Base-by-base conservation (phyloP, 92 coral and sea anemone genomes). In the Diadumene lineata region DNA sequence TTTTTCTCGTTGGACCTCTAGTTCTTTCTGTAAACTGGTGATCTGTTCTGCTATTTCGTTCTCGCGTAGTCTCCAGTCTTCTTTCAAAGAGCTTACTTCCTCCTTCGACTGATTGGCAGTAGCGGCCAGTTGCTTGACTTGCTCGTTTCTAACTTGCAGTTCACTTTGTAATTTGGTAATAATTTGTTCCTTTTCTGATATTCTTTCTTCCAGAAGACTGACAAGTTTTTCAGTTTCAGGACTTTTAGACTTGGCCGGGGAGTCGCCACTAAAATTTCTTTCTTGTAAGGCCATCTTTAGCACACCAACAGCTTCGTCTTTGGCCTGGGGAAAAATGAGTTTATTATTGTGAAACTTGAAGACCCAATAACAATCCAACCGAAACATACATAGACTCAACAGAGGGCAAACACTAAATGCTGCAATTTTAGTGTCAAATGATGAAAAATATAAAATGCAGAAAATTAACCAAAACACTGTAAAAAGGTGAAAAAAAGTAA, bases 301-400 rank as follows among this genome's bases (percentile, higher is more conserved):
- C 23, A 96, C 99, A 48, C 68, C 92, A 63, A 96, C 88, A 19
- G 97, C 99, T 79, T 96, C 99, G 70, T 96, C 99, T 70, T 96
- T 96, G 15, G 99, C 94, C 99, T 96, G 68, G 38, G 27, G 31
- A 62, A 30, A 0, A 1, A 34, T n/a, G n/a, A n/a, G n/a, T n/a
- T 53, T 16, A 53, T 53, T 58, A 7, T n/a, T n/a, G n/a, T n/a
- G n/a, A n/a, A n/a, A n/a, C n/a, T n/a, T n/a, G n/a, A n/a, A n/a
- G n/a, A n/a, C n/a, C n/a, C n/a, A n/a, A n/a, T n/a, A n/a, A n/a
- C n/a, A n/a, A n/a, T n/a, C n/a, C n/a, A n/a, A n/a, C n/a, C n/a
- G n/a, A n/a, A n/a, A n/a, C n/a, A n/a, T n/a, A n/a, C n/a, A n/a
- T n/a, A n/a, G n/a, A n/a, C n/a, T n/a, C n/a, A n/a, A n/a, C n/a